phyloP scores from a whole-genome alignment of 2,113 vertebrate species.

The Leucosticte australis region DNA sequence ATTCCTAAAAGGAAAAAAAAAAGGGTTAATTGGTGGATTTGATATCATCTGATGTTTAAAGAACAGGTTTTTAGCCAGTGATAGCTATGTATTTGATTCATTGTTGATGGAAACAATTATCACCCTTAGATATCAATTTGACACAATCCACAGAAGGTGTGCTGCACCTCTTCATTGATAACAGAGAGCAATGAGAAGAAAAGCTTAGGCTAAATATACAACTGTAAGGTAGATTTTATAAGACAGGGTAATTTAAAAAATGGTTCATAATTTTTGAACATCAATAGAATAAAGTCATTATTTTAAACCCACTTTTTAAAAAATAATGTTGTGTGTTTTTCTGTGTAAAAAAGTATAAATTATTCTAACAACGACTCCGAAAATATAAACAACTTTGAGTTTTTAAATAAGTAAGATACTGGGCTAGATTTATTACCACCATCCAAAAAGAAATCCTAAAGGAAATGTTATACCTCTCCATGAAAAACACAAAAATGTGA shows the following conservation, averaged over 20 bases:
- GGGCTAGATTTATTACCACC: neutral
- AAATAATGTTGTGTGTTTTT: neutral
- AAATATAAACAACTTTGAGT: neutral
- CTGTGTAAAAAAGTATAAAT: neutral
- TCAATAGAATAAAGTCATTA: neutral
- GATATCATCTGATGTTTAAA: neutral
- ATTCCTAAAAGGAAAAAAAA: neutral
- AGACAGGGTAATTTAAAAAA: neutral
- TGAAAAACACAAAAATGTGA: neutral
- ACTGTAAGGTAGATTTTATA: neutral
- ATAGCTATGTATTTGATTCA: neutral
- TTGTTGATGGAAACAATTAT: neutral
- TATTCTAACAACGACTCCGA: neutral
- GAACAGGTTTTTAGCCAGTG: neutral
- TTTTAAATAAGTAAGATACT: neutral
- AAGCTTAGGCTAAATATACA: neutral
- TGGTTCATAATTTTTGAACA: neutral
- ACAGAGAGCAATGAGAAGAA: neutral
- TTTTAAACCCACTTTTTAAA: neutral
- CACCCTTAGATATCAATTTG: neutral
- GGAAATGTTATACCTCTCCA: neutral
- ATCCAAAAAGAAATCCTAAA: accelerated
- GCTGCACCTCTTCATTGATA: neutral
- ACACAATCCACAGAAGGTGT: neutral
- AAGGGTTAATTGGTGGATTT: neutral